Evolutionary conservation across 2,113 vertebrate genomes (phyloP), one percentile per base, ranked within the genome.

Genomic region (Paramisgurnus dabryanus): DNA sequence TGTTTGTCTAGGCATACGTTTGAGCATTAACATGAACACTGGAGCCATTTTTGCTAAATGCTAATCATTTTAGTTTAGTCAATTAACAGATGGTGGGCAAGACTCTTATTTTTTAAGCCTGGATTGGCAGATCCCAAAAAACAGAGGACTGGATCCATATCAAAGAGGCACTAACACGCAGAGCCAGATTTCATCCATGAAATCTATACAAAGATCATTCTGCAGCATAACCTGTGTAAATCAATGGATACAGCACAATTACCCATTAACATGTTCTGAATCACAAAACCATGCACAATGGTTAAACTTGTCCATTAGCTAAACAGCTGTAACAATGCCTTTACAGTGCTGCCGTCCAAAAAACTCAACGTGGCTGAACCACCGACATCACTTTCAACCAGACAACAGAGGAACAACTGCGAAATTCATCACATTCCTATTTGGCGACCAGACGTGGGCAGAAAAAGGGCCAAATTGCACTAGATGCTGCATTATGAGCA

Each of bases 161-260:
- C 55, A 61, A 74, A 55, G 10, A 61, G 55, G n/a, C 71, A 45
- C 18, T 73, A 60, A 27, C n/a, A 60, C 22, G 6, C 55, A 73
- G 55, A 6, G 55, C n/a, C 70, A 60, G 70, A 40, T 60, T 22
- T 73, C 17, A 15, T 73, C 39, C 39, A 73, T 60, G n/a, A 11
- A 74, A 45, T 60, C n/a, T n/a, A 45, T 41, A 72, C 39, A 17
- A 41, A 61, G 22, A 60, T 61, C 55, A 74, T 74, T 68, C 40
- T 2, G 6, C 55, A 7, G 45, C 40, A 74, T 43, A 60, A 73
- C 70, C 43, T 6, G 1, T 41, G 34, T 58, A 72, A 72, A 72
- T 73, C 55, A 73, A 60, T 12, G 22, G 6, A n/a, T 6, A 7
- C 43, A 61, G 71, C 55, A 2, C 55, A 60, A 17, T 74, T 8